These are phyloP conservation scores for Bombylius discolor DNA, from an alignment of 2,888 invertebrate species.

Conservation along the genomic window DNA sequence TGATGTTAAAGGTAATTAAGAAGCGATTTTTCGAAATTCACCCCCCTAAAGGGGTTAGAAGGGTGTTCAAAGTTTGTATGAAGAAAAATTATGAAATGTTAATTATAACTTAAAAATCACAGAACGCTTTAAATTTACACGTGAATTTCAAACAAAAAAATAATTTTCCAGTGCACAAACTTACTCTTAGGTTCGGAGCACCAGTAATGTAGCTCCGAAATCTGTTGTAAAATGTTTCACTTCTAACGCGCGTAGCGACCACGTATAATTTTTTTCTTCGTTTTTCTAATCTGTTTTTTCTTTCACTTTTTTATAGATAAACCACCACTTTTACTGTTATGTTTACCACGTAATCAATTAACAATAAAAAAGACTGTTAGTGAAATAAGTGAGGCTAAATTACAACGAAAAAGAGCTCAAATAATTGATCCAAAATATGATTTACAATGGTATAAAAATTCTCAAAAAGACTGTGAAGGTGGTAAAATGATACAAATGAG, in stretches of 20 bases:
- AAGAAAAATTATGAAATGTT: too few species aligned
- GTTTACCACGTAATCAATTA: constrained; percentile 32
- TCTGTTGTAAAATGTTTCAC: not conserved
- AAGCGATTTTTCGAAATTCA: too few species aligned
- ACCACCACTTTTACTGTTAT: constrained; percentile 30
- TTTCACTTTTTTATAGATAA: constrained; percentile 19
- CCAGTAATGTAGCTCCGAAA: not conserved
- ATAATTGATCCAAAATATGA: constrained; percentile 32
- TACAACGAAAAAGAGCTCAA: constrained; percentile 30
- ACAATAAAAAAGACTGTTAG: constrained; percentile 31
- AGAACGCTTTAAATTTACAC: too few species aligned
- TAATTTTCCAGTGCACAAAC: too few species aligned
- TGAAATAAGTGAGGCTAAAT: constrained; percentile 28
- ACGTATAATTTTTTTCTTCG: constrained; percentile 1
- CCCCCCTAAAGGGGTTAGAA: too few species aligned
- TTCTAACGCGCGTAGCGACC: too few species aligned
- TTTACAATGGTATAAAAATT: constrained; percentile 36
- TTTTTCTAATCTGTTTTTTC: too few species aligned
- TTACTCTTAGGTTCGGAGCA: too few species aligned
- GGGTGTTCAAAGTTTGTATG: too few species aligned
- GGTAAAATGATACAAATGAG: constrained; percentile 54
- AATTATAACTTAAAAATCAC: too few species aligned
- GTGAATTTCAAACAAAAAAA: too few species aligned
- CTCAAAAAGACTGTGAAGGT: constrained; percentile 47
- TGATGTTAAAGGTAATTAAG: too few species aligned